phyloP scores from a whole-genome alignment of 2,797 vertebrate species.

The Crocidura indochinensis region DNA sequence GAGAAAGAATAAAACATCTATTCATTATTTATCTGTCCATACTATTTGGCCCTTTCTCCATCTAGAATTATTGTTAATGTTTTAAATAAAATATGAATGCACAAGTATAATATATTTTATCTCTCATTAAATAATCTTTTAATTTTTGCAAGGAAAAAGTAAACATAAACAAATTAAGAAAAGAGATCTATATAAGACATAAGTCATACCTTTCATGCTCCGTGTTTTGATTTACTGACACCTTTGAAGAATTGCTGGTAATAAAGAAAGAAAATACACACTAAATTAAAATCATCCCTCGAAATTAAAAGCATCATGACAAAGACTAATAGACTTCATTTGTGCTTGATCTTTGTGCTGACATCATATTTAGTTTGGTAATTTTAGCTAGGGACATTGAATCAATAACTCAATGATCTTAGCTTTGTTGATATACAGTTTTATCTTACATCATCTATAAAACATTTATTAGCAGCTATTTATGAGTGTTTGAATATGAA shows the following conservation, averaged over 20 bases:
- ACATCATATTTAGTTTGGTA: conserved; percentile 87
- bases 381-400: conserved; percentile 91
- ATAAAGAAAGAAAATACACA: conserved; percentile 53
- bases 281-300: conserved; percentile 67
- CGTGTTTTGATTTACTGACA: conserved; percentile 75
- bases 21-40: neutral
- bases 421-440: conserved; percentile 90
- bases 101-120: neutral
- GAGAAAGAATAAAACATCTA: neutral
- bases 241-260: conserved; percentile 19
- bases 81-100: conserved; percentile 65
- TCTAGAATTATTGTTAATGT: neutral
- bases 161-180: conserved; percentile 43
- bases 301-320: conserved; percentile 78
- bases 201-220: conserved; percentile 64
- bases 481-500: conserved; percentile 86
- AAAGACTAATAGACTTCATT: conserved; percentile 71
- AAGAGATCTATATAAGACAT: conserved; percentile 15
- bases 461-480: conserved; percentile 83
- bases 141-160: conserved; percentile 31
- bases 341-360: conserved; percentile 64
- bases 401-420: conserved; percentile 93
- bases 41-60: neutral
- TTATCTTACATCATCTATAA: conserved; percentile 91
- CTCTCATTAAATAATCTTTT: neutral